These are phyloP conservation scores for Caloenas nicobarica DNA, from an alignment of 2,113 vertebrate species.

Conservation along the genomic window DNA sequence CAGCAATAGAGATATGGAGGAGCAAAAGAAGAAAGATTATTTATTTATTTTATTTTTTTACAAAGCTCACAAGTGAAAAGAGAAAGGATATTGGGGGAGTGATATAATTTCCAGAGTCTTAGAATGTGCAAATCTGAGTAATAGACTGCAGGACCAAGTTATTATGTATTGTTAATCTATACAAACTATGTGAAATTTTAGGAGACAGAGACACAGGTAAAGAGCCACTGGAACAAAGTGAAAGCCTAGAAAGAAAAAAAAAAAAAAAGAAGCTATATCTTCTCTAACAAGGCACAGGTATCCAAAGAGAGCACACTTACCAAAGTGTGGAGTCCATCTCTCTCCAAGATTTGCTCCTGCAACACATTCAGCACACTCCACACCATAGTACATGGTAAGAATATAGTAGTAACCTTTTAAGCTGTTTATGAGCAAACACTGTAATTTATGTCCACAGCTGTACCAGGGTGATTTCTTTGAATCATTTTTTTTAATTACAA, in stretches of 20 bases:
- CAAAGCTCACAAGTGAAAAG: neutral
- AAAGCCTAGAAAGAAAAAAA: neutral
- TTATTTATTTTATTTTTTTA: neutral
- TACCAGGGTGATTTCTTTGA: neutral
- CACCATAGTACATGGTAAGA: neutral
- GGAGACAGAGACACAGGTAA: neutral
- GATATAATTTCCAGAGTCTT: neutral
- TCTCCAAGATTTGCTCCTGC: neutral
- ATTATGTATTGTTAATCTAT: neutral
- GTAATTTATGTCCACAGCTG: neutral
- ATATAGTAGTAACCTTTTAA: neutral
- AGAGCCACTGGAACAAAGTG: neutral
- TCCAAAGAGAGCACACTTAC: neutral
- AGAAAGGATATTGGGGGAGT: neutral
- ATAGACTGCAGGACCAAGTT: neutral
- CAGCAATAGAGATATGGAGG: neutral
- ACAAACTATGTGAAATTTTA: neutral
- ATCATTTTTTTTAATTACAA: neutral
- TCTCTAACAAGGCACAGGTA: neutral
- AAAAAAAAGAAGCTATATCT: neutral
- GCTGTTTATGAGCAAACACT: neutral
- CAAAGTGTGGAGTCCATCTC: neutral
- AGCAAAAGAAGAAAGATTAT: neutral
- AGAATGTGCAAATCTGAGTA: neutral
- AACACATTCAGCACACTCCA: neutral